Evolutionary conservation across 1,140 invertebrate species (phyloP).

Genomic region (Trypoxylus dichotomus): DNA sequence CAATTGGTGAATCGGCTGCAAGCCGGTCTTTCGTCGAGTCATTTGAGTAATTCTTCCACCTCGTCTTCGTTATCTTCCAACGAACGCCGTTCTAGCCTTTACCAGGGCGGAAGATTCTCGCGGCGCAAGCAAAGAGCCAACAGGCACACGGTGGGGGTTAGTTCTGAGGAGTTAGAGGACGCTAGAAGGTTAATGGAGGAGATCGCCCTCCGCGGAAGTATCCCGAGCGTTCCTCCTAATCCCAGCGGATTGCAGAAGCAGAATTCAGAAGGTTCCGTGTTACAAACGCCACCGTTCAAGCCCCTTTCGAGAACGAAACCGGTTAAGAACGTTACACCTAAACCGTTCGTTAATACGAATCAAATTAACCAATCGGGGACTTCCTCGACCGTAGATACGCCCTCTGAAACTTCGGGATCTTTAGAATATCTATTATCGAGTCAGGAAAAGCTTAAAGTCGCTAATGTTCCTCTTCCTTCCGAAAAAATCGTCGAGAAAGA

Average conservation of each 20-base stretch:
- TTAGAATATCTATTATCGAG: slow-evolving; percentile 35
- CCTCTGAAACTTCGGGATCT: slow-evolving; percentile 43
- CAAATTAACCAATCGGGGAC: slow-evolving; percentile 29
- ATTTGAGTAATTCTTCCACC: slow-evolving; percentile 40
- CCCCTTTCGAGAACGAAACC: background rate
- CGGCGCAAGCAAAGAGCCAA: slow-evolving; percentile 58
- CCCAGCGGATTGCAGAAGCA: slow-evolving; percentile 48
- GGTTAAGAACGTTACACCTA: slow-evolving; percentile 52
- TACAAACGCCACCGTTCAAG: background rate
- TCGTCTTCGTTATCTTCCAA: slow-evolving; percentile 33
- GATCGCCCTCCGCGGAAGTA: slow-evolving; percentile 54
- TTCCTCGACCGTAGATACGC: slow-evolving; percentile 47
- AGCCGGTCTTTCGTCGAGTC: slow-evolving; percentile 58
- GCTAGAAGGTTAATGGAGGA: slow-evolving; percentile 73
- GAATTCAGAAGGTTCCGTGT: slow-evolving; percentile 46
- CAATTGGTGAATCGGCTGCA: slow-evolving; percentile 75
- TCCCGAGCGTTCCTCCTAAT: slow-evolving; percentile 27
- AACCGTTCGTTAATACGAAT: slow-evolving; percentile 51
- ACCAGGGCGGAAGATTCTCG: slow-evolving; percentile 47
- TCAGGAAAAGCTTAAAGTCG: background rate
- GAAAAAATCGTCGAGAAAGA: background rate
- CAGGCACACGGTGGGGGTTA: slow-evolving; percentile 80
- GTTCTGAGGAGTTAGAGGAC: slow-evolving; percentile 73
- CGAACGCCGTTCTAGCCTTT: slow-evolving; percentile 43
- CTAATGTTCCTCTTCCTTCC: background rate